Conservation (phyloP, 2,113 vertebrate species). For the Catagonus wagneri region DNA sequence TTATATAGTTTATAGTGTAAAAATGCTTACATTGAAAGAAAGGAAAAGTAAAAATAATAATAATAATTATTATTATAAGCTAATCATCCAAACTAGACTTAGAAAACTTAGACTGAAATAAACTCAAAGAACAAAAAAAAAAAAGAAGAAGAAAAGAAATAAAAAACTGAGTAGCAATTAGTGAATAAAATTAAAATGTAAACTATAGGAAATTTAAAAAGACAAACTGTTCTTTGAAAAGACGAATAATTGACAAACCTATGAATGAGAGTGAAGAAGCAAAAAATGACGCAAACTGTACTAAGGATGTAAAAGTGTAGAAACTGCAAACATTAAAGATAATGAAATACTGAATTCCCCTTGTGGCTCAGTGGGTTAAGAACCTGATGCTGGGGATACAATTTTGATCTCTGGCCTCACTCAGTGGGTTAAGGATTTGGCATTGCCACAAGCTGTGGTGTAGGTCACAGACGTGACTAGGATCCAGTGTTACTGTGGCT, state of each 20-base stretch:
- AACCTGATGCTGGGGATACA: no score
- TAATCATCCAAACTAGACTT: not conserved
- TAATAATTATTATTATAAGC: not conserved
- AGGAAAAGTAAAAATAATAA: not conserved
- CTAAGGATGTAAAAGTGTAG: slow-evolving; percentile 17
- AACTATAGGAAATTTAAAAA: not conserved
- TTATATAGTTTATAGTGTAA: not conserved
- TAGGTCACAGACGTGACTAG: no score
- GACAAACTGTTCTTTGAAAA: slow-evolving; percentile 17
- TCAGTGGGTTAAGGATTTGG: no score
- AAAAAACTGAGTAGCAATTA: not conserved
- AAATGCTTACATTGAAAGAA: not conserved
- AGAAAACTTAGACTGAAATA: not conserved
- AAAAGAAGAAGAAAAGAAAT: not conserved
- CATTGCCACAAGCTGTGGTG: no score
- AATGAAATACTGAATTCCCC: not conserved
- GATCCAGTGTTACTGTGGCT: no score
- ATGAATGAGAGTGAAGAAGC: not conserved
- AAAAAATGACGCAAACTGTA: not conserved
- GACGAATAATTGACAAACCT: not conserved
- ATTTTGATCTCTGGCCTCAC: no score
- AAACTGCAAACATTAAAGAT: not conserved
- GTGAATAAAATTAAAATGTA: not conserved
- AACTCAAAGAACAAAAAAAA: slow-evolving; percentile 9
- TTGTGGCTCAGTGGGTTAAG: no score